phyloP scores from a whole-genome alignment of 1,140 invertebrate genomes.

The Solenopsis invicta region DNA sequence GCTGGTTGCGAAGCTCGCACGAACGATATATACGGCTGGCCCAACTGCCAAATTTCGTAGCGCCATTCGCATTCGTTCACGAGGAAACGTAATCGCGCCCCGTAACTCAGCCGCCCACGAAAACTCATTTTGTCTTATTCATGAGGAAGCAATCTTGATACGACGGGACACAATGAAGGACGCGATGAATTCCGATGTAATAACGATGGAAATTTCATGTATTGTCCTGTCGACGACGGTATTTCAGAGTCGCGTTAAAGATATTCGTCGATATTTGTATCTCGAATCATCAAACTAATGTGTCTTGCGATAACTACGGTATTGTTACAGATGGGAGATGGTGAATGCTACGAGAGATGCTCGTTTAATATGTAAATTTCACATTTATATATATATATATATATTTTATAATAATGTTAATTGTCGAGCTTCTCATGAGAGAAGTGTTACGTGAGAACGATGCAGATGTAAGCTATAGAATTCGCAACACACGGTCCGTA shows the following conservation, averaged over 20 bases:
- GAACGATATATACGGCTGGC: constrained; percentile 37
- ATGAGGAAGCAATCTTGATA: constrained; percentile 43
- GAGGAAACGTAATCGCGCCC: constrained; percentile 59
- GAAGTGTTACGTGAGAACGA: neutral
- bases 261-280: constrained; percentile 11
- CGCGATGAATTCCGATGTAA: constrained; percentile 56
- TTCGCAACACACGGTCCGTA: neutral
- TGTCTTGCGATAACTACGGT: neutral
- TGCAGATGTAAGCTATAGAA: neutral
- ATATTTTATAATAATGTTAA: neutral
- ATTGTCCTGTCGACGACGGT: neutral
- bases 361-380: constrained; percentile 6
- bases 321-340: neutral
- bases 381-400: neutral
- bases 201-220: constrained; percentile 49
- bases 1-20: neutral
- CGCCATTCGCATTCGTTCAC: constrained; percentile 42
- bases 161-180: neutral
- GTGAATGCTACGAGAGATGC: neutral
- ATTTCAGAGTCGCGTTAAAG: neutral
- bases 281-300: neutral
- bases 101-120: neutral
- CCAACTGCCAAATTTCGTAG: constrained; percentile 47
- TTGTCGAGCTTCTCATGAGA: neutral
- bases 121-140: constrained; percentile 69